These are phyloP conservation scores for Xenopus tropicalis DNA, from an alignment of 2,113 vertebrate species.

Conservation along the genomic window UCB_Xtro_10.0 CM004450.2:143012001-143012500, in stretches of 20 bases:
- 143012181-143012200: conserved; percentile 4
- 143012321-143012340: neutral
- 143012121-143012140: neutral
- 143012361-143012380: neutral
- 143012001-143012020: neutral
- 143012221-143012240: neutral
- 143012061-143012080: neutral
- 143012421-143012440: no score
- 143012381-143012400: no score
- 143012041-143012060: no score
- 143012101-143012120: neutral
- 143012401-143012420: no score
- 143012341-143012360: neutral
- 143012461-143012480: no score
- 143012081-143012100: conserved; percentile 1
- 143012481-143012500: no score
- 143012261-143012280: neutral
- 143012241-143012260: neutral
- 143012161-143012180: conserved; percentile 9
- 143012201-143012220: conserved; percentile 36
- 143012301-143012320: no score
- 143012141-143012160: conserved; percentile 33
- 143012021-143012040: neutral
- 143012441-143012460: no score
- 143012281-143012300: no score